These are phyloP conservation scores for Hypomecis atomaria DNA, from an alignment of 2,888 invertebrate species.

Conservation along the genomic window DNA sequence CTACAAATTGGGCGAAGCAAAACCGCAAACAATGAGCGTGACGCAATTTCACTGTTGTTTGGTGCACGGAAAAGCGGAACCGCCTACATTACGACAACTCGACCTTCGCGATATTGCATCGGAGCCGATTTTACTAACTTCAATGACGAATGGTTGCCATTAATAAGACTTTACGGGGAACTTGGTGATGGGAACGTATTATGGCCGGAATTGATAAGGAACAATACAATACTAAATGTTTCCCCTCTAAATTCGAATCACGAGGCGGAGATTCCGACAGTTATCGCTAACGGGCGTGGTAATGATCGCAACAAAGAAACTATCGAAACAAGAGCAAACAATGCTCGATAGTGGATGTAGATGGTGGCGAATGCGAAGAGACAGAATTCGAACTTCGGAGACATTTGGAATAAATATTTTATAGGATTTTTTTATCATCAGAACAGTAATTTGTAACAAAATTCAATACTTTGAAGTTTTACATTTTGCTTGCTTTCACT, in stretches of 20 bases:
- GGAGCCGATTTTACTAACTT: conserved; percentile 26
- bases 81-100: conserved; percentile 37
- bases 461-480: too few species aligned
- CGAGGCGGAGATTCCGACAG: conserved; percentile 21
- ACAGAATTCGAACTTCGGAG: conserved; percentile 1
- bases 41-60: conserved; percentile 41
- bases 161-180: conserved; percentile 16
- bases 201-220: conserved; percentile 20
- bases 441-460: too few species aligned
- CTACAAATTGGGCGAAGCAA: conserved; percentile 37
- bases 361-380: conserved; percentile 35
- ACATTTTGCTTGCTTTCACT: too few species aligned
- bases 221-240: conserved; percentile 19
- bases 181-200: conserved; percentile 11
- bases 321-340: conserved; percentile 53
- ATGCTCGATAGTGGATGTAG: conserved; percentile 44
- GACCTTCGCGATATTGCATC: conserved; percentile 36
- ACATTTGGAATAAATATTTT: neutral
- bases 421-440: too few species aligned
- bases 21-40: conserved; percentile 38
- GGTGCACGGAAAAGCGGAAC: conserved; percentile 43
- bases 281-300: conserved; percentile 31
- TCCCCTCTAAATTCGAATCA: conserved; percentile 16
- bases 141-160: conserved; percentile 17
- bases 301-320: conserved; percentile 41